phyloP scores from a whole-genome alignment of 2,797 vertebrate genomes.

The Pyrocephalus nanus region DNA sequence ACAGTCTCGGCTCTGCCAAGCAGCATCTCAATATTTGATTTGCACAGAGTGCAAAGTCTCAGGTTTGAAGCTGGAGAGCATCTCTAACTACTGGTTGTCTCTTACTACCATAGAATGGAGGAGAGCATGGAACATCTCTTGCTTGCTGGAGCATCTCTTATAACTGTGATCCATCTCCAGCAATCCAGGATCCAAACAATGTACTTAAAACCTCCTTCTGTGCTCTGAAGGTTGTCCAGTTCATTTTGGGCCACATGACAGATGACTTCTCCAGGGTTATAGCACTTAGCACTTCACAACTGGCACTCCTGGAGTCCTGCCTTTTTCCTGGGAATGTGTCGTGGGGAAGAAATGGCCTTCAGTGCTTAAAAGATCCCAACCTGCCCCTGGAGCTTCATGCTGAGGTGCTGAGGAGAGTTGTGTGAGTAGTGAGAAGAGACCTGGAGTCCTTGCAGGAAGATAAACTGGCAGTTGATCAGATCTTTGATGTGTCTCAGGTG shows the following conservation, averaged over 20 bases:
- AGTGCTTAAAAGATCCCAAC: background rate
- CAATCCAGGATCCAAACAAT: background rate
- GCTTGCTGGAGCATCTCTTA: background rate
- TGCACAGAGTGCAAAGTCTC: background rate
- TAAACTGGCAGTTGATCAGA: background rate
- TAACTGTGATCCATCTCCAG: background rate
- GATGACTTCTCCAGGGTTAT: background rate
- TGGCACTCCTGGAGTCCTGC: background rate
- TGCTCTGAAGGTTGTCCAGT: background rate
- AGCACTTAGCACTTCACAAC: background rate
- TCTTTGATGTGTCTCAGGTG: background rate
- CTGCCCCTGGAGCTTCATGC: background rate
- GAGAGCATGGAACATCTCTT: background rate
- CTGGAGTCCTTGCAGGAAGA: background rate
- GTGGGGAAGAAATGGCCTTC: background rate
- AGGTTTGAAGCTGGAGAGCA: background rate
- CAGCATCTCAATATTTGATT: rapidly evolving
- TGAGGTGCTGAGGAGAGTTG: background rate
- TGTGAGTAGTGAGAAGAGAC: background rate
- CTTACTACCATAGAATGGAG: background rate
- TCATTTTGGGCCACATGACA: rapidly evolving
- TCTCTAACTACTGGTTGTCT: background rate
- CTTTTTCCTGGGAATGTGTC: background rate
- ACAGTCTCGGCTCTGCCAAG: background rate
- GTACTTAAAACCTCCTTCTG: rapidly evolving